Base-by-base conservation (phyloP, 2,888 invertebrate species). In the Drosophila nigricruria region DNA sequence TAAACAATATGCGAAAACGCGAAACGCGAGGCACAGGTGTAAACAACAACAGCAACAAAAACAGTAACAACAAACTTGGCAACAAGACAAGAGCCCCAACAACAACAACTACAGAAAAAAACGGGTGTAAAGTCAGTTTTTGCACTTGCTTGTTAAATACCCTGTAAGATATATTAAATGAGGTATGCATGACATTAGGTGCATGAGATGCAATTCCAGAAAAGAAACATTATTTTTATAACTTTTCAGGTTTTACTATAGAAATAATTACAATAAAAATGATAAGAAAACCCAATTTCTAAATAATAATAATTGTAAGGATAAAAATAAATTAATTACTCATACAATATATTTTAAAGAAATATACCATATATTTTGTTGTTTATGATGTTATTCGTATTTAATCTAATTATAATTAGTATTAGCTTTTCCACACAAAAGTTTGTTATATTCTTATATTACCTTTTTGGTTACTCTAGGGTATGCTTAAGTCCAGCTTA, bases 21-120 rank as follows among this genome's bases (percentile, higher is more conserved):
- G 43, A 53, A 62, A 32, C 27, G 43, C 56, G 65, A 67, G 62
- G 68, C 57, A 70, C 82, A 85, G 82, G 88, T 82, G 82, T 82
- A 72, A 85, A 75, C 73, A 68, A 72, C 68, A 70, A 43, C 23
- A 67, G 67, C 52, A 80, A 61, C 45, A 70, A 42, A 43, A 61
- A 30, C n/a, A 47, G 59, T 34, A 59, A 34, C 58, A 58, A 70
- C 74, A 74, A 79, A 70, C 70, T 64, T 72, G 79, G 75, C 63
- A 77, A 78, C 69, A 78, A 74, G 63, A 57, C 66, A 61, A 65
- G 59, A 61, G 34, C 45, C 25, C 47, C 61, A 56, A 63, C 59
- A 34, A 36, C 30, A 59, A 56, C 23, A 20, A 14, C 25, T 12
- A 10, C 9, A 40, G 1, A 50, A 60, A 50, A 68, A 78, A 64